Percentiles rank a stretch among this genome's conserved stretches.
Evolutionary conservation across 2,113 vertebrate genomes (phyloP).

Genomic region (Centrocercus urophasianus): DNA sequence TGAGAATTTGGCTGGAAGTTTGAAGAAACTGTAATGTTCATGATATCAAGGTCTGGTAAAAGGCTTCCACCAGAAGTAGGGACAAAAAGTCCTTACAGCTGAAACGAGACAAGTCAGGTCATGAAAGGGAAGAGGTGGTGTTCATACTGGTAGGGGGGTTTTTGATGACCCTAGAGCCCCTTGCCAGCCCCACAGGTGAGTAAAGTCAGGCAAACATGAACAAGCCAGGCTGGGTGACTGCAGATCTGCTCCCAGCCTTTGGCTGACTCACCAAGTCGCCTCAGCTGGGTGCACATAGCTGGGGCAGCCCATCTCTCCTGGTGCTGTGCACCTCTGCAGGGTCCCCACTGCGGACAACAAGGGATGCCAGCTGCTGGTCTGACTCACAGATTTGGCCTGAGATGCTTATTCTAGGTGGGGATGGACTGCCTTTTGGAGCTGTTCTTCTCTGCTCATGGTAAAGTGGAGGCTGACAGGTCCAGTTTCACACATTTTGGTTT

Average conservation of each 20-base stretch:
- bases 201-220: neutral
- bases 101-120: neutral
- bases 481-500: neutral
- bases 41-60: neutral
- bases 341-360: rapidly evolving
- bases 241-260: neutral
- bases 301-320: neutral
- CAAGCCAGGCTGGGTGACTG: neutral
- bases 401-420: neutral
- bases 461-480: neutral
- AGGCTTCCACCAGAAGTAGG: neutral
- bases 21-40: neutral
- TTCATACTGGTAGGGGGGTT: neutral
- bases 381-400: neutral
- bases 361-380: neutral
- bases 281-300: neutral
- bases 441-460: neutral
- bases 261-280: neutral
- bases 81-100: neutral
- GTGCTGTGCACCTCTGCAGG: rapidly evolving
- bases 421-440: neutral
- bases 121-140: neutral
- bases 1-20: neutral
- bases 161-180: neutral
- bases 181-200: neutral